Evolutionary conservation across 2,797 vertebrate genomes (phyloP), one percentile per base, ranked within the genome.

Genomic region (Adrianichthys oophorus): DNA sequence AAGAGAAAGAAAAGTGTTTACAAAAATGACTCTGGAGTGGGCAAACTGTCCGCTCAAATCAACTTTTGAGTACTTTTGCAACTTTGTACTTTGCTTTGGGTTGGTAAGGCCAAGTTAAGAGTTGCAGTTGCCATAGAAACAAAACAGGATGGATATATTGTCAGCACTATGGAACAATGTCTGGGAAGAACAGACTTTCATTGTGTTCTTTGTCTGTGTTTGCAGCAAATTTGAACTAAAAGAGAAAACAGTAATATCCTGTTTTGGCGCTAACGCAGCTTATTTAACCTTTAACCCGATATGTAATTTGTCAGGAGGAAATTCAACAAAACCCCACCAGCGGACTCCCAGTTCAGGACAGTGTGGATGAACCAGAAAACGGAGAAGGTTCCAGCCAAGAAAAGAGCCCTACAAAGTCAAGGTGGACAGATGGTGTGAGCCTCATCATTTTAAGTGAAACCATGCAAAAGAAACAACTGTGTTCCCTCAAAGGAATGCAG

Each of bases 81-180:
- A 84, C 70, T 76, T 79, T 64, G 71, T 76, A 62, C 80, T 73
- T 55, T 77, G 74, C 76, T 79, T 77, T 65, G 74, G 68, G 62
- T 73, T 55, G 48, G 72, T 73, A 21, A 59, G 71, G 70, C 78
- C 62, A 79, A 47, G 66, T 79, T 74, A 79, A 65, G 47, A 76
- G 67, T 72, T 75, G 19, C 59, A 69, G 89, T 91, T 90, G 74
- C 88, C 78, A 90, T 87, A 82, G 88, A 87, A 90, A 90, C 90
- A 88, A 82, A 91, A 91, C 91, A 91, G 80, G 80, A 89, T 74
- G 77, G 76, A 85, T 71, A 76, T 72, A 78, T 78, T 76, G 77
- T 88, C 71, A 51, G 65, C 15, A 1, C 55, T 76, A 62, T 49
- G 71, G 70, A 59, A 70, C 72, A 72, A 65, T 70, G 80, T 79